These are phyloP conservation scores for Ailuropoda melanoleuca DNA, from an alignment of 2,113 vertebrate genomes.

Conservation along the genomic window DNA sequence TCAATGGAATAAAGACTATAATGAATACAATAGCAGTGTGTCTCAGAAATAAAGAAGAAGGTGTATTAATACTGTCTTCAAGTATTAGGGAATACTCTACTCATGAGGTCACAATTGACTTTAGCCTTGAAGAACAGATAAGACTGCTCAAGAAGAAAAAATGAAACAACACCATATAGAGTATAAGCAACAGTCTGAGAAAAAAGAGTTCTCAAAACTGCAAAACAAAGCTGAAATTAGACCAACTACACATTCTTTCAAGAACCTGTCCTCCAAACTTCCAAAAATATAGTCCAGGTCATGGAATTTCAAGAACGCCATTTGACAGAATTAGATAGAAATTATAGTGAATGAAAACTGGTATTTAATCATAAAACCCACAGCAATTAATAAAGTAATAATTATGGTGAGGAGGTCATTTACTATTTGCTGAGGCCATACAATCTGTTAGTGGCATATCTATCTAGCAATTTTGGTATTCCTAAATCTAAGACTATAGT, in stretches of 20 bases:
- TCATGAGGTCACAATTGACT: neutral
- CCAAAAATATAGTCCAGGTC: neutral
- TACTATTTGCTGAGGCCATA: neutral
- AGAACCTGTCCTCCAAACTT: neutral
- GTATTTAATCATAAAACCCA: neutral
- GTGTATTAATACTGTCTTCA: neutral
- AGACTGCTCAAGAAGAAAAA: neutral
- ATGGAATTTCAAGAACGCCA: neutral
- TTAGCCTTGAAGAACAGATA: neutral
- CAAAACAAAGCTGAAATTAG: neutral
- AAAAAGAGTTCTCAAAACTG: neutral
- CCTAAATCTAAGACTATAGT: neutral
- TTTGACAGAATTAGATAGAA: neutral
- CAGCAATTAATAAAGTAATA: neutral
- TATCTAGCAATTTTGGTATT: neutral
- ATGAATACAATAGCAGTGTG: neutral
- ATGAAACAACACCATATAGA: neutral
- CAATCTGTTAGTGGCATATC: rapidly evolving
- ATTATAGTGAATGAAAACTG: neutral
- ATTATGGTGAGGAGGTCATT: neutral
- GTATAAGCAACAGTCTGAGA: neutral
- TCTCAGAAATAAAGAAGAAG: neutral
- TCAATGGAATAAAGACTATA: neutral
- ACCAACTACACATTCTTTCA: neutral
- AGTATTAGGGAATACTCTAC: neutral